Conservation (phyloP, 37 sponge, comb jelly and placozoan species). For the Chondrilla cf. caribensis region DNA sequence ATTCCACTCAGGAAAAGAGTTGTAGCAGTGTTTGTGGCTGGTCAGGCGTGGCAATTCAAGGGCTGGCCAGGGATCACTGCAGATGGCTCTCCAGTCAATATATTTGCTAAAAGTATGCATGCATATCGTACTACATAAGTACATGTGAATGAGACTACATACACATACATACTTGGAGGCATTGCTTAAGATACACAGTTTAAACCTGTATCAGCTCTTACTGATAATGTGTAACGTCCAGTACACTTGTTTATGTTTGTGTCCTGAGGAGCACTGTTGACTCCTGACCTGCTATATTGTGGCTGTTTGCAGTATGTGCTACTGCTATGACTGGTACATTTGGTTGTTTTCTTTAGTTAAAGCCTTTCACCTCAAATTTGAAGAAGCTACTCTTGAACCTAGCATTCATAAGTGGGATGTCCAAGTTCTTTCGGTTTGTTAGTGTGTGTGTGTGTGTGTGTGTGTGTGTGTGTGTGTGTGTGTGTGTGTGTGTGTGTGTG, state of each 20-base stretch:
- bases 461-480: background rate
- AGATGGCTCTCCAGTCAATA: slow-evolving; percentile 93
- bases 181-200: no score
- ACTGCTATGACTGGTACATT: background rate
- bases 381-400: slow-evolving; percentile 66
- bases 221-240: no score
- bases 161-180: background rate
- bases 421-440: slow-evolving; percentile 58
- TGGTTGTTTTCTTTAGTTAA: slow-evolving; percentile 45
- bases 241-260: no score
- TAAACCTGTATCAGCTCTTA: no score
- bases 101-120: slow-evolving; percentile 86
- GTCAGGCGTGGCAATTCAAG: slow-evolving; percentile 99
- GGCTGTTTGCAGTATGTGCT: background rate
- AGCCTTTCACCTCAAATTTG: slow-evolving; percentile 92
- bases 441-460: background rate
- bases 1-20: slow-evolving; percentile 79
- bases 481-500: background rate
- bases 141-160: background rate
- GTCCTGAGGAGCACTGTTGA: no score
- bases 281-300: no score
- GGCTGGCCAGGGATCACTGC: slow-evolving; percentile 90
- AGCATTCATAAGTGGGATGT: slow-evolving; percentile 97
- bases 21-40: slow-evolving; percentile 96
- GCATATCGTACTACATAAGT: no score